Evolutionary conservation across 2,888 invertebrate genomes (phyloP), one percentile per base, ranked within the genome.

Genomic region (Leptinotarsa tumamoca): DNA sequence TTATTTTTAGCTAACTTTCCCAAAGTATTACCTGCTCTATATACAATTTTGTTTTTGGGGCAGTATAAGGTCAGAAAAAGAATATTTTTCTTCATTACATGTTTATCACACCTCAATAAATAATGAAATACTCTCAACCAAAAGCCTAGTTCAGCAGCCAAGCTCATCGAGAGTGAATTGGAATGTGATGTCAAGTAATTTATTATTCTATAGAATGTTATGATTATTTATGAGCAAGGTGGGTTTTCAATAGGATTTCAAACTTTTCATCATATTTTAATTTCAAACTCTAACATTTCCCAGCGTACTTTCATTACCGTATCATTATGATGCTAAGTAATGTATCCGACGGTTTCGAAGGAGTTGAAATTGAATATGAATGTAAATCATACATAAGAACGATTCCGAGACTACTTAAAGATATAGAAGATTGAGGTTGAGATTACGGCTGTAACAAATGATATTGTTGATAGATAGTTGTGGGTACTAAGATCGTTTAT

Each of bases 201-300:
- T 63, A 63, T 43, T 63, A 27, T 63, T 43, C 33, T 63, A 63
- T 63, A 43, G 43, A 63, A 63, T 33, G 63, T 15, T 63, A 63
- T 63, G 63, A 63, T n/a, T 63, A 27, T 63, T 43, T 43, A 63
- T 63, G 63, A 63, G 63, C n/a, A 13, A 63, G 63, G 63, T 63
- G 63, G 63, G 63, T 33, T 63, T 63, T 63, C 63, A 63, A 63
- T 63, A 63, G 63, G 27, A 63, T 43, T 43, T 63, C 58, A 43
- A 63, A 43, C 58, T 63, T 63, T 63, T 63, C 63, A 63, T 63
- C 17, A 63, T 63, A 33, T 33, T 43, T 33, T 63, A 33, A 43
- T 63, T 63, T 63, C n/a, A 17, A 18, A 43, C 21, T 14, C 18
- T 4, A 23, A 23, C 23, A 23, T 58, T 43, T 21, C 21, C 15